phyloP scores from a whole-genome alignment of 2,797 vertebrate species.

The Denticeps clupeoides region DNA sequence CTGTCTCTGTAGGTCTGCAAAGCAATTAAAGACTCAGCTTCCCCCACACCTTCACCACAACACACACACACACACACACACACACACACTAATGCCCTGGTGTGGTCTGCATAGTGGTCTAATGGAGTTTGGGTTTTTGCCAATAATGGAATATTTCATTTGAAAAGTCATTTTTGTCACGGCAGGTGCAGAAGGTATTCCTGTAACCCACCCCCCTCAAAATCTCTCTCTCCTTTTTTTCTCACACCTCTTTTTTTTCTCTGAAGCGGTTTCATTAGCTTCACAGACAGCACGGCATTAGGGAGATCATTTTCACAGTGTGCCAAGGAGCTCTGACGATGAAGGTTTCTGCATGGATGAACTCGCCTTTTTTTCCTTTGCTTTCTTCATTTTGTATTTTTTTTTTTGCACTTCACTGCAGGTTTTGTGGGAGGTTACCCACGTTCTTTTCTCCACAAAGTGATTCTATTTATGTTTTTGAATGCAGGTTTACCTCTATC shows the following conservation, averaged over 20 bases:
- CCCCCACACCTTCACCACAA: too few species aligned
- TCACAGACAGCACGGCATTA: constrained; percentile 1
- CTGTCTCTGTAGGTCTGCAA: too few species aligned
- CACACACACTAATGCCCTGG: background rate
- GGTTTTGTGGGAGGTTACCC: too few species aligned
- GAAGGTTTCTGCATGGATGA: background rate
- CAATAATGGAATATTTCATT: background rate
- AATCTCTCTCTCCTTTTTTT: background rate
- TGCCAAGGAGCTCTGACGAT: background rate
- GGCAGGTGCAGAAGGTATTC: background rate
- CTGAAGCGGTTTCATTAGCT: background rate
- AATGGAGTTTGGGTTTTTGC: background rate
- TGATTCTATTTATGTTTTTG: too few species aligned
- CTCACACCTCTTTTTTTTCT: background rate
- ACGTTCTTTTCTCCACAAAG: too few species aligned
- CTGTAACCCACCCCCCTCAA: background rate
- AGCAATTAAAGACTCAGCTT: too few species aligned
- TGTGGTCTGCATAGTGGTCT: background rate
- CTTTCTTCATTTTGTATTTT: constrained; percentile 2
- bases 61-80: background rate
- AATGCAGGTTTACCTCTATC: too few species aligned
- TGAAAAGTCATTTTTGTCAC: background rate
- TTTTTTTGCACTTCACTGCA: too few species aligned
- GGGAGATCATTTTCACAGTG: background rate
- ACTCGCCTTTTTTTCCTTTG: background rate